A percentile compares a stretch with the other conserved stretches of the same genome.
Evolutionary conservation across 2,888 invertebrate species (phyloP).

Genomic region (Xylocampa areola): DNA sequence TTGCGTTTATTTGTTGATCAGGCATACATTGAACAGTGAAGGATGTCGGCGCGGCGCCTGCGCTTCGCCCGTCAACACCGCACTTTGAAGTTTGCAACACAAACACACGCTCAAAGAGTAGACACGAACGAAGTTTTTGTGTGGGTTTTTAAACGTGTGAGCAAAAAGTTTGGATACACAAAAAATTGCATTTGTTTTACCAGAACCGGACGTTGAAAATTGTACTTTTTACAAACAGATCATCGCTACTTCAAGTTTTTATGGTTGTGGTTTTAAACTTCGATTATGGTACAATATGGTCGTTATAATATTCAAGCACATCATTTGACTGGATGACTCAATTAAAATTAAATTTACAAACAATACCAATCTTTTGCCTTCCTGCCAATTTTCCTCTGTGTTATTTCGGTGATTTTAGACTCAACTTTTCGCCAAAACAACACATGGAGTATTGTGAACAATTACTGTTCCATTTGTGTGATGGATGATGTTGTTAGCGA

Average conservation of each 20-base stretch:
- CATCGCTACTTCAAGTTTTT: background rate
- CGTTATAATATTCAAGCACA: background rate
- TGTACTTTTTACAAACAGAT: background rate
- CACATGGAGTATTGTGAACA: too few species aligned
- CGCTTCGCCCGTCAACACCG: conserved; percentile 59
- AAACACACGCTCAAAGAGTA: conserved; percentile 18
- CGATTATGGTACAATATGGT: background rate
- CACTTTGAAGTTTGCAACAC: conserved; percentile 62
- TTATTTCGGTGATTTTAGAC: too few species aligned
- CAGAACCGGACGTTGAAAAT: conserved; percentile 18
- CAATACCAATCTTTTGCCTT: background rate
- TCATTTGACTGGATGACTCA: background rate
- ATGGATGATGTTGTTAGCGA: conserved; percentile 15
- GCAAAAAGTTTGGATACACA: conserved; percentile 11
- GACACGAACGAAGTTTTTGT: conserved; percentile 18
- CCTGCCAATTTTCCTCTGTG: too few species aligned
- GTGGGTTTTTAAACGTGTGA: conserved; percentile 3
- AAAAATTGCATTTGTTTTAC: background rate
- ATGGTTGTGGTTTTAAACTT: background rate
- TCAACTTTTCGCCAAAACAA: too few species aligned
- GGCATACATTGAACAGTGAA: conserved; percentile 25
- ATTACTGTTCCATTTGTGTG: conserved; percentile 19
- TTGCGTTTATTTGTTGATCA: conserved; percentile 50
- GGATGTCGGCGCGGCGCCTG: conserved; percentile 46
- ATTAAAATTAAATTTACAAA: background rate